Base-by-base conservation (phyloP, 2,113 vertebrate species). In the Istiophorus platypterus region DNA sequence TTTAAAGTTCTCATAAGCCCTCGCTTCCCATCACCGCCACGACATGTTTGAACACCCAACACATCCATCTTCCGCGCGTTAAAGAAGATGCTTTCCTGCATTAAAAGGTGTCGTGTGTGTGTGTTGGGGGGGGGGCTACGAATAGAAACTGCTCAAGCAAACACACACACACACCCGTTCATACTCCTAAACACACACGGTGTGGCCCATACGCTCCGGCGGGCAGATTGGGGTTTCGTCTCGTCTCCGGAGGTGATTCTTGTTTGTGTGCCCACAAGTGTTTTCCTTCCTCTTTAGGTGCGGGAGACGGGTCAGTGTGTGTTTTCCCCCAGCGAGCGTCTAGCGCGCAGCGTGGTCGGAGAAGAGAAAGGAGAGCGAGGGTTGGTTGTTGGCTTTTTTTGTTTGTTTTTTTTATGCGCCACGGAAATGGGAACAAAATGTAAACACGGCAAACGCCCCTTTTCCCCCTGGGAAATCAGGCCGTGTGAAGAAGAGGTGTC, bases 391-490 rank as follows among this genome's bases (percentile, higher is more conserved):
- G n/a, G n/a, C n/a, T n/a, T n/a, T 51, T 2, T 15, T 20, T 29
- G 15, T 49, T 56, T 65, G n/a, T n/a, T n/a, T 67, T 80, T 84
- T 82, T 85, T 62, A 87, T 81, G 83, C 42, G 2, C 83, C 72
- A 49, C 72, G 59, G 72, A 80, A 88, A 89, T 47, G 69, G 81
- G 76, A 91, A 90, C 71, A 85, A 88, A 92, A 92, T 88, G 91
- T 92, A 94, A 94, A 92, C 91, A 92, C 29, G 82, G 63, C 91
- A 85, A 90, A 91, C 31, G 66, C 57, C 85, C 70, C 24, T 63
- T 63, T 66, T 78, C 11, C 90, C 75, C 78, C 47, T 49, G 90
- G 93, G 90, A 91, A 92, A 92, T 93, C 89, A 91, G 71, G 69
- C 76, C 70, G 2, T 69, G 81, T 85, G 90, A 91, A 90, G 83